These are phyloP conservation scores for Columba janthina DNA, from an alignment of 2,113 vertebrate genomes.

Conservation along the genomic window DNA sequence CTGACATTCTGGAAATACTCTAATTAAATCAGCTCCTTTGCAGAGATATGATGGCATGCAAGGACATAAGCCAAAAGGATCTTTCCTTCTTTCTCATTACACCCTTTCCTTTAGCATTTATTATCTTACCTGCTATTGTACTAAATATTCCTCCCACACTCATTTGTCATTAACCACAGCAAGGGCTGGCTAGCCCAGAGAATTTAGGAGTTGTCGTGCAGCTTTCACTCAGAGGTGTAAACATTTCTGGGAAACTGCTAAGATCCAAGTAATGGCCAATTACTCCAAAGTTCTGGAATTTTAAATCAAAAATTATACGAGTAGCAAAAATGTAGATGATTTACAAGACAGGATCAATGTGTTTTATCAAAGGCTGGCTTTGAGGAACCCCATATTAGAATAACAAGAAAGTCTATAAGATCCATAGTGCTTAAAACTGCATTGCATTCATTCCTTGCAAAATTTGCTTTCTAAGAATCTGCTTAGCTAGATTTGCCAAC, in stretches of 20 bases:
- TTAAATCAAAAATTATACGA: neutral
- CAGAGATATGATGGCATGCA: neutral
- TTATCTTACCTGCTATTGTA: neutral
- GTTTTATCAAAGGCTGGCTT: neutral
- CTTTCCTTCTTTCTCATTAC: neutral
- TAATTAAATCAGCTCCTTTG: neutral
- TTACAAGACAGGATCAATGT: neutral
- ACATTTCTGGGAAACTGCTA: neutral
- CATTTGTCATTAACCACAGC: neutral
- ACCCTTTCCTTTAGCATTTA: neutral
- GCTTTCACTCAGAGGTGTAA: neutral
- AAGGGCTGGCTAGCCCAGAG: neutral
- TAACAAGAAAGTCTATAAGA: neutral
- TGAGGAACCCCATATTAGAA: neutral
- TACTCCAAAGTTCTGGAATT: neutral
- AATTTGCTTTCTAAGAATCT: neutral
- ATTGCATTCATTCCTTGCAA: neutral
- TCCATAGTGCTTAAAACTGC: neutral
- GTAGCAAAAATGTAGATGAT: neutral
- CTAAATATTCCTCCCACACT: neutral
- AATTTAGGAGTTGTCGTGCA: neutral
- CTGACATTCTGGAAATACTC: neutral
- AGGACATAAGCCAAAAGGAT: neutral
- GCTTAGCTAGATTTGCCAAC: neutral
- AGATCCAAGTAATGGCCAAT: neutral